A percentile compares a stretch with the other conserved stretches of the same genome.
Evolutionary conservation across 2,888 invertebrate species (phyloP).

Genomic region (Pegoplata infirma): DNA sequence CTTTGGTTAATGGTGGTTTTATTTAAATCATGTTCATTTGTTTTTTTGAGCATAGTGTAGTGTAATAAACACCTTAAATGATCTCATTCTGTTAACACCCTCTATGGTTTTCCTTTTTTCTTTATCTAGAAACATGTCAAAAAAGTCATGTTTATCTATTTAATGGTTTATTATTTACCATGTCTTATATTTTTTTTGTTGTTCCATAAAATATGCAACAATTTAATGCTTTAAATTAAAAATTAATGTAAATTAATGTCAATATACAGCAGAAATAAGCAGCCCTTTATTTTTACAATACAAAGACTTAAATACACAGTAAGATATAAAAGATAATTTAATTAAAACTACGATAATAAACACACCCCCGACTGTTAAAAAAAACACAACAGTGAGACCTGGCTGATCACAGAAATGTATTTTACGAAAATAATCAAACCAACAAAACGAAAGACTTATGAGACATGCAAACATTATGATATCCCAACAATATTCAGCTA

Average conservation of each 20-base stretch:
- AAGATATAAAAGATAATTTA: constrained; percentile 53
- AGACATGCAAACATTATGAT: too few relatives aligned
- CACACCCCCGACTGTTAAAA: constrained; percentile 50
- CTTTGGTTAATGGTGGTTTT: constrained; percentile 23
- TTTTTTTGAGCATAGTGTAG: background rate
- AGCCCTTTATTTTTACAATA: background rate
- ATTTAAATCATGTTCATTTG: constrained; percentile 24
- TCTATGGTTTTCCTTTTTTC: constrained; percentile 2
- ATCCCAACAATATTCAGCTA: too few relatives aligned
- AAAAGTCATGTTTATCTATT: background rate
- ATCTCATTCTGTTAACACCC: constrained; percentile 53
- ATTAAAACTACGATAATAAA: constrained; percentile 54
- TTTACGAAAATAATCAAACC: too few relatives aligned
- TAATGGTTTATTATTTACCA: background rate
- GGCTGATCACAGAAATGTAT: too few relatives aligned
- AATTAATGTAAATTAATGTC: constrained; percentile 29
- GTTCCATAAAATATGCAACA: background rate
- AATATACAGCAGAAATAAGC: background rate
- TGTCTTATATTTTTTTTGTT: background rate
- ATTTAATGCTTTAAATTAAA: constrained; percentile 25
- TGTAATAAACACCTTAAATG: constrained; percentile 36
- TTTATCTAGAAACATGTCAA: background rate
- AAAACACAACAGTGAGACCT: too few relatives aligned
- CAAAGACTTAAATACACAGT: constrained; percentile 16
- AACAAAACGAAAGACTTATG: too few relatives aligned